A percentile compares a stretch with the other conserved stretches of the same genome.
These are phyloP conservation scores for Gymnogyps californianus DNA, from an alignment of 2,113 vertebrate species.

Conservation along the genomic window DNA sequence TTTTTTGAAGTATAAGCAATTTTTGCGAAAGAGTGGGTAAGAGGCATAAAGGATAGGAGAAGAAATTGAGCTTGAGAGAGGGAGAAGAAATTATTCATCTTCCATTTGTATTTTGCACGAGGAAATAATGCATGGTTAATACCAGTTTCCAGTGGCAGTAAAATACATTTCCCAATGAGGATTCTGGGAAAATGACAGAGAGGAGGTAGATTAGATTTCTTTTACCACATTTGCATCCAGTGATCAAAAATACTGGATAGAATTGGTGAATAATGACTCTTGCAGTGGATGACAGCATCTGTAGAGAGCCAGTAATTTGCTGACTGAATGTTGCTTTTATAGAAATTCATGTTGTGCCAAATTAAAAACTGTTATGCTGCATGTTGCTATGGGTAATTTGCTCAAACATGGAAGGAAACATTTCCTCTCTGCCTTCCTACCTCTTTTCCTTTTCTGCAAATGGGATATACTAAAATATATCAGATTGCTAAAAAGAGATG, in stretches of 20 bases:
- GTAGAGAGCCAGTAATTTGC: neutral
- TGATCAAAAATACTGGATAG: neutral
- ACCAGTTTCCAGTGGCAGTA: neutral
- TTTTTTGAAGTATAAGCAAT: neutral
- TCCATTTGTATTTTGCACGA: neutral
- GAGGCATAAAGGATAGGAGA: neutral
- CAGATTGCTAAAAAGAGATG: neutral
- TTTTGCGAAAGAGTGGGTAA: neutral
- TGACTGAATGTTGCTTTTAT: conserved; percentile 5
- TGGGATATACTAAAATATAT: neutral
- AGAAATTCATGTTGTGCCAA: neutral
- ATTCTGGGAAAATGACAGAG: neutral
- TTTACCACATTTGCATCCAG: neutral
- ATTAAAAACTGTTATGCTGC: neutral
- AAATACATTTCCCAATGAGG: neutral
- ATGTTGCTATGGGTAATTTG: neutral
- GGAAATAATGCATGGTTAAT: neutral
- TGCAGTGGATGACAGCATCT: neutral
- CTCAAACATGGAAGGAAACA: neutral
- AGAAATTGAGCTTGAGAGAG: neutral
- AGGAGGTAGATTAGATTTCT: neutral
- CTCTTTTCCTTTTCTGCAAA: neutral
- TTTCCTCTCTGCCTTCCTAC: neutral
- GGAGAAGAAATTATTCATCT: neutral
- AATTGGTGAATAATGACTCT: neutral